Conservation (phyloP, 2,113 vertebrate genomes). For the Cyrtonyx montezumae region DNA sequence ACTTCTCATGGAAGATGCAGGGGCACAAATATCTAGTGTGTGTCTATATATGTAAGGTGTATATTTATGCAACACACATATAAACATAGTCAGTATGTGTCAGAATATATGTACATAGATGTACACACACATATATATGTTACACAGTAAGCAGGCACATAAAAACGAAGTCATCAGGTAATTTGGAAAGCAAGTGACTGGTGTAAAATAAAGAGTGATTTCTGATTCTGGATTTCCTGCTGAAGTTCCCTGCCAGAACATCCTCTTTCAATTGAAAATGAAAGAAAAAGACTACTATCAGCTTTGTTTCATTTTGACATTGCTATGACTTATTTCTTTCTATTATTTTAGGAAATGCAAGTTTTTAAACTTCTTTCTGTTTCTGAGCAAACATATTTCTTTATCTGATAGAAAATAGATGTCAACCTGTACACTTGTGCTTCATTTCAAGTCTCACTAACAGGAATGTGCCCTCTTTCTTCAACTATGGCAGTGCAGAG, state of each 20-base stretch:
- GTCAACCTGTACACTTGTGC: not conserved
- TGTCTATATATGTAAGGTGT: rapidly evolving
- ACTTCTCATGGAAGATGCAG: not conserved
- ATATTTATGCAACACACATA: not conserved
- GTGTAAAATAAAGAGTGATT: not conserved
- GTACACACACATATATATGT: not conserved
- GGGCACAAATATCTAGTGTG: not conserved
- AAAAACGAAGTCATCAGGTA: not conserved
- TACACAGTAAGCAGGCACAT: not conserved
- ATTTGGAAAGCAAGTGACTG: not conserved
- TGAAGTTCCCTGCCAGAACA: not conserved
- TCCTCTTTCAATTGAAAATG: not conserved
- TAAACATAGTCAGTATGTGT: not conserved
- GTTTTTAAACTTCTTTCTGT: not conserved
- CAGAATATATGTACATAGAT: rapidly evolving
- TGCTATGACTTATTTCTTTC: not conserved
- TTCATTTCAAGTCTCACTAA: not conserved
- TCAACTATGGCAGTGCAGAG: rapidly evolving
- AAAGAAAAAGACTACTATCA: not conserved
- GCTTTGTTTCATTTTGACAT: not conserved
- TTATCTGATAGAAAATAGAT: not conserved
- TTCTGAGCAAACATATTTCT: not conserved
- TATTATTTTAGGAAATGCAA: not conserved
- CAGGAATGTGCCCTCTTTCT: rapidly evolving
- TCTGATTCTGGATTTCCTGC: not conserved